A percentile compares a stretch with the other conserved stretches of the same genome.
Conservation (phyloP, 2,888 invertebrate genomes). For the Cerastis rubricosa region DNA sequence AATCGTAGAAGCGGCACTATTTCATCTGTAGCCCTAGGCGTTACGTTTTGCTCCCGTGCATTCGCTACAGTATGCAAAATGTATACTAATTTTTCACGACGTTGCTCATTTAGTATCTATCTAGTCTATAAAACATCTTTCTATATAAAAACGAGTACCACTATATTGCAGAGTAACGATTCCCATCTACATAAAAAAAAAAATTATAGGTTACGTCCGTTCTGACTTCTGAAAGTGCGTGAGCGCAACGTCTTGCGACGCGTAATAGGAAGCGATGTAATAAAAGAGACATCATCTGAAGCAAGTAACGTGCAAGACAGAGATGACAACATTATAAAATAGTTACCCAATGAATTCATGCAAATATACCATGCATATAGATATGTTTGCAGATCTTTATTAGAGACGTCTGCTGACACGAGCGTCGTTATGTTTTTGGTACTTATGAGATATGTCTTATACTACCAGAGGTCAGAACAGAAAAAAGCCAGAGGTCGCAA, state of each 20-base stretch:
- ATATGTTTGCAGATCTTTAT: slow-evolving; percentile 21
- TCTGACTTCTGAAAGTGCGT: slow-evolving; percentile 33
- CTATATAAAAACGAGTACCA: no score
- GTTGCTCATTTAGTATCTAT: neutral
- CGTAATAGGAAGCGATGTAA: slow-evolving; percentile 71
- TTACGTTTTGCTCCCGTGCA: neutral
- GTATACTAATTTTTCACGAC: neutral
- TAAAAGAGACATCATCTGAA: slow-evolving; percentile 60
- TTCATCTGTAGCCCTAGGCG: neutral
- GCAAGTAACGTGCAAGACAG: slow-evolving; percentile 51
- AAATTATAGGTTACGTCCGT: slow-evolving; percentile 37
- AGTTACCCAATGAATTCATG: slow-evolving; percentile 34
- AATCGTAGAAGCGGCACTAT: slow-evolving; percentile 9
- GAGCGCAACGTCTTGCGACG: slow-evolving; percentile 46
- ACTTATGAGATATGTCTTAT: neutral
- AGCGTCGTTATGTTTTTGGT: slow-evolving; percentile 6
- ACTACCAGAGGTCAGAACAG: neutral
- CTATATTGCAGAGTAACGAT: neutral
- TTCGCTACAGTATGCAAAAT: neutral
- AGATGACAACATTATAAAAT: slow-evolving; percentile 45
- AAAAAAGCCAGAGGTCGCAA: neutral
- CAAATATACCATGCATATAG: slow-evolving; percentile 9
- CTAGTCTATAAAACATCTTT: neutral
- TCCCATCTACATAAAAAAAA: slow-evolving; percentile 21
- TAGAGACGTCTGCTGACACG: slow-evolving; percentile 9